Evolutionary conservation across 2,888 invertebrate genomes (phyloP), one percentile per base, ranked within the genome.

Genomic region (Pocota personata): DNA sequence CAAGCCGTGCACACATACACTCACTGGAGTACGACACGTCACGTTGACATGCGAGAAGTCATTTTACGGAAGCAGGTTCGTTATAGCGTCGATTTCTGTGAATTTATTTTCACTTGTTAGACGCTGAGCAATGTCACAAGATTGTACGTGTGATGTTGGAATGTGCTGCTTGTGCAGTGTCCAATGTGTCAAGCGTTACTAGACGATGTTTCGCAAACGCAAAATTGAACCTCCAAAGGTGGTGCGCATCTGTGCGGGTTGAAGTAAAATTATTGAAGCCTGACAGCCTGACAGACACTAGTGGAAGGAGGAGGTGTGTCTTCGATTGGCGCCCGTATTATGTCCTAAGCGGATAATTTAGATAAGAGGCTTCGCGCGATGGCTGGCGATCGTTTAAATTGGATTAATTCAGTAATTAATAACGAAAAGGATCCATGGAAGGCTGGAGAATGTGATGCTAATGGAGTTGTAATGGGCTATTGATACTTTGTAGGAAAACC

Each of bases 11-110:
- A 46, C 43, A 71, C 62, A 37, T 24, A 30, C 55, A 55, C 73
- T 52, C 48, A 19, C 21, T 40, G 37, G 69, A 50, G 24, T 58
- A 67, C 76, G 48, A 72, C 76, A 86, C 72, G 77, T 86, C 86
- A 82, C 48, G 67, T 77, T 82, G 82, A 86, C 86, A 86, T 82
- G 80, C 76, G 72, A 80, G 82, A 86, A 82, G 80, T 86, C 82
- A 80, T 86, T 86, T 82, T 66, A 82, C 80, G 77, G 86, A 82
- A 86, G 82, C 86, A 86, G 71, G 76, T 57, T 77, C 71, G 76
- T 86, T 86, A 77, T 60, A 67, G 80, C 58, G 66, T 43, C 82
- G 66, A 82, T 77, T 77, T 69, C 72, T 67, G 52, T 66, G 72
- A 80, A 86, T 86, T 67, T 72, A 76, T 82, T 80, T 76, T 76